Percentiles rank a stretch among this genome's conserved stretches.
These are phyloP conservation scores for Lacanobia oleracea DNA, from an alignment of 2,888 invertebrate genomes.

Conservation along the genomic window DNA sequence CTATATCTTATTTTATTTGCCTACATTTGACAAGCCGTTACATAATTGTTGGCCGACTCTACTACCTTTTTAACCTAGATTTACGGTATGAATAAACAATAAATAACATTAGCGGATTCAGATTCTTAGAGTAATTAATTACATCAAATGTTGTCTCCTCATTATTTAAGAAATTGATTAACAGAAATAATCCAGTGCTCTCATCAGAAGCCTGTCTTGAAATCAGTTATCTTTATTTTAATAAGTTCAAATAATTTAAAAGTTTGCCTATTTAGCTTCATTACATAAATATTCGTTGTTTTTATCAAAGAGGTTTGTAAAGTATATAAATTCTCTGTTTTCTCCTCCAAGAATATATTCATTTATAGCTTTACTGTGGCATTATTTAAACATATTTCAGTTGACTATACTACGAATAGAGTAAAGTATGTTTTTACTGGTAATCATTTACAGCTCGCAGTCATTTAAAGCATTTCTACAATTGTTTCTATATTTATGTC, in stretches of 20 bases:
- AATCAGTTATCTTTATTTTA: not conserved
- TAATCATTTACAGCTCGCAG: not conserved
- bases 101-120: slow-evolving; percentile 10
- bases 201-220: not conserved
- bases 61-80: slow-evolving; percentile 36
- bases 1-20: not conserved
- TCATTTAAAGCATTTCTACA: slow-evolving; percentile 13
- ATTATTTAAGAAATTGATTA: slow-evolving; percentile 12
- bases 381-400: slow-evolving; percentile 4
- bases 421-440: not conserved
- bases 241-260: not conserved
- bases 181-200: not conserved
- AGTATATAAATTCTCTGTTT: not conserved
- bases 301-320: not conserved
- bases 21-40: slow-evolving; percentile 14
- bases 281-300: not conserved
- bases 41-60: slow-evolving; percentile 35
- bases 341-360: not conserved
- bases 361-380: not conserved
- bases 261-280: not conserved
- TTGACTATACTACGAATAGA: not conserved
- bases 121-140: slow-evolving; percentile 15
- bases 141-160: not conserved
- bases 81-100: slow-evolving; percentile 24
- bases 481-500: slow-evolving; percentile 33